Evolutionary conservation across 2,113 vertebrate genomes (phyloP).

Genomic region (Callopanchax toddi): DNA sequence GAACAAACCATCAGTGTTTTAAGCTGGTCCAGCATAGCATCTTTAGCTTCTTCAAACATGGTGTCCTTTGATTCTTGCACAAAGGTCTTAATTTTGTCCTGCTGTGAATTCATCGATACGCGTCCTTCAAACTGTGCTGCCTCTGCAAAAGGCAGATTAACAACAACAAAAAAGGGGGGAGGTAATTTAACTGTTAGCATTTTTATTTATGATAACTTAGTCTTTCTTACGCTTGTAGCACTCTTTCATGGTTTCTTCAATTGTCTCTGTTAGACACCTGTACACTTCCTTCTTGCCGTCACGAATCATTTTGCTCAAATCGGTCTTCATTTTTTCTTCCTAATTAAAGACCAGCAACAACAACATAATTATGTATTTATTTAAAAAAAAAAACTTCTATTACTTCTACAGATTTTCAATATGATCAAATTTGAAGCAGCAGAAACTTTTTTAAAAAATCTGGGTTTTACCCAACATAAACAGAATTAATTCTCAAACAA

Average conservation of each 20-base stretch:
- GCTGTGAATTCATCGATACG: conserved; percentile 7
- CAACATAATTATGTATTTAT: too few species aligned
- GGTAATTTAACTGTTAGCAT: too few species aligned
- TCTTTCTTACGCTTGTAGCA: conserved; percentile 42
- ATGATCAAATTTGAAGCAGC: too few species aligned
- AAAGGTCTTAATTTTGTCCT: background rate
- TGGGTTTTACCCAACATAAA: background rate
- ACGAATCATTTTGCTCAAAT: conserved; percentile 4
- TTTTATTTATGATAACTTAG: too few species aligned
- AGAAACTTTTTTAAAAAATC: background rate
- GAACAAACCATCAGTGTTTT: conserved; percentile 4
- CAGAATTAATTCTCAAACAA: background rate
- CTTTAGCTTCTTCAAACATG: conserved; percentile 19
- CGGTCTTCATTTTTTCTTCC: conserved; percentile 11
- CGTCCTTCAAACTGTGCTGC: background rate
- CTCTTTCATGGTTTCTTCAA: conserved; percentile 25
- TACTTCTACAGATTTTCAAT: too few species aligned
- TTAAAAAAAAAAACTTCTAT: background rate
- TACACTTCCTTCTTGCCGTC: conserved; percentile 48
- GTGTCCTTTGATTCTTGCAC: background rate
- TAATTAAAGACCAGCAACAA: background rate
- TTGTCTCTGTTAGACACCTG: conserved; percentile 20
- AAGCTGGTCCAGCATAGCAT: background rate
- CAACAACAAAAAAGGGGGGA: background rate
- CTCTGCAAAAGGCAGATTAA: conserved; percentile 28